These are phyloP conservation scores for Eustalomyia histrio DNA, from an alignment of 2,888 invertebrate genomes.

Conservation along the genomic window DNA sequence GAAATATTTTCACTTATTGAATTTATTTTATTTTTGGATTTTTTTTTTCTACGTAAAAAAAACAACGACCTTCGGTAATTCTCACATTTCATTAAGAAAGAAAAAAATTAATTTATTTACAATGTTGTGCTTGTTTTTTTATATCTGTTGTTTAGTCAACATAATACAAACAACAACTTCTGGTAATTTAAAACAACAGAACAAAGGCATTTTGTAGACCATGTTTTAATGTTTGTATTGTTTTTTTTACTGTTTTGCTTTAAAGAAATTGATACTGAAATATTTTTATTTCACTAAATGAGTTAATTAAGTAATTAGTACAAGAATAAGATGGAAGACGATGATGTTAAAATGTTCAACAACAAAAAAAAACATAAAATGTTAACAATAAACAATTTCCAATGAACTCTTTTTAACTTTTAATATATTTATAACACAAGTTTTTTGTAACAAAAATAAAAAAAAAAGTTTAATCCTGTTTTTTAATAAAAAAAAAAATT, in stretches of 20 bases:
- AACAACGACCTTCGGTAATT: constrained; percentile 60
- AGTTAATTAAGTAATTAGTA: constrained; percentile 76
- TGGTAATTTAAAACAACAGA: constrained; percentile 54
- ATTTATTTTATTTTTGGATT: constrained; percentile 9
- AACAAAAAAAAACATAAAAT: constrained; percentile 26
- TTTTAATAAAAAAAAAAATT: background rate
- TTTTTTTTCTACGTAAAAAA: constrained; percentile 14
- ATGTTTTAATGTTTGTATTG: constrained; percentile 23
- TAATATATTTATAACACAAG: background rate
- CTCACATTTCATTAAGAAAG: constrained; percentile 61
- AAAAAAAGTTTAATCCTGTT: background rate
- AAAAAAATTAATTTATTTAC: constrained; percentile 43
- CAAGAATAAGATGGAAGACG: constrained; percentile 42
- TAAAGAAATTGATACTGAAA: constrained; percentile 62
- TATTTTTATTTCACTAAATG: constrained; percentile 60
- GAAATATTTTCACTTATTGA: background rate
- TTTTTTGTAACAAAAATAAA: constrained; percentile 38
- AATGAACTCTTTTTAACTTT: constrained; percentile 22
- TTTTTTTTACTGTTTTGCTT: background rate
- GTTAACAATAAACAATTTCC: constrained; percentile 38
- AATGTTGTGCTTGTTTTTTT: constrained; percentile 26
- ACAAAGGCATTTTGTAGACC: constrained; percentile 49
- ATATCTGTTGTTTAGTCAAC: background rate
- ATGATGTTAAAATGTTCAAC: constrained; percentile 32
- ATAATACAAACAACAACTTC: constrained; percentile 1